Evolutionary conservation across 2,113 vertebrate species (phyloP).

Genomic region (Numida meleagris): DNA sequence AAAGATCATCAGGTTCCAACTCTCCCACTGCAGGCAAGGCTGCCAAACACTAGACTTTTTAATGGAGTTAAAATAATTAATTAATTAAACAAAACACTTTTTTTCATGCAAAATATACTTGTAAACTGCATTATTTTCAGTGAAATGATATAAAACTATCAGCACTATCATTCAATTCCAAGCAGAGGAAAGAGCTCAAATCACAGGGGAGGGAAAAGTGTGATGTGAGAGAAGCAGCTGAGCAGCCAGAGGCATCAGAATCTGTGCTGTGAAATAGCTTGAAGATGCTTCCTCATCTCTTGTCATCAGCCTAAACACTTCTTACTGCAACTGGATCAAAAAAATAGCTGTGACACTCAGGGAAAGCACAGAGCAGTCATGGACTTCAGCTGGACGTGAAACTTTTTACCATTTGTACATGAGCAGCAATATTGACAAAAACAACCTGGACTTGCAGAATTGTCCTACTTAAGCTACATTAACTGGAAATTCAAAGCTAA

Average conservation of each 20-base stretch:
- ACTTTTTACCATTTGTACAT: neutral
- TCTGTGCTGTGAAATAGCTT: neutral
- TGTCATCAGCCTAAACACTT: neutral
- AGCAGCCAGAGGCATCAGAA: neutral
- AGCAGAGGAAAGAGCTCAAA: neutral
- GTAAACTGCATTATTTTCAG: neutral
- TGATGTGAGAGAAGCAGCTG: neutral
- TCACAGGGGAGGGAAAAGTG: neutral
- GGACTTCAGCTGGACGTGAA: neutral
- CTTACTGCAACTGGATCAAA: no score
- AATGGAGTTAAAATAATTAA: fast-evolving
- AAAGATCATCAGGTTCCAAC: no score
- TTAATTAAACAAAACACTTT: neutral
- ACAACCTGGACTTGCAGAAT: neutral
- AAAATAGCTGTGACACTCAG: neutral
- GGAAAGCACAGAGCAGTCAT: neutral
- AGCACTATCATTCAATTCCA: neutral
- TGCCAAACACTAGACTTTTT: neutral
- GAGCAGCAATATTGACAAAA: neutral
- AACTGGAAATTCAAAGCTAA: neutral
- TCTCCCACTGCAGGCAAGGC: no score
- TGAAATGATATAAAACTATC: neutral
- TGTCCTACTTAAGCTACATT: neutral
- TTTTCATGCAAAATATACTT: neutral
- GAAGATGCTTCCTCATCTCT: neutral